Evolutionary conservation across 2,888 invertebrate species (phyloP).

Genomic region (Cremastobaeus sp.): DNA sequence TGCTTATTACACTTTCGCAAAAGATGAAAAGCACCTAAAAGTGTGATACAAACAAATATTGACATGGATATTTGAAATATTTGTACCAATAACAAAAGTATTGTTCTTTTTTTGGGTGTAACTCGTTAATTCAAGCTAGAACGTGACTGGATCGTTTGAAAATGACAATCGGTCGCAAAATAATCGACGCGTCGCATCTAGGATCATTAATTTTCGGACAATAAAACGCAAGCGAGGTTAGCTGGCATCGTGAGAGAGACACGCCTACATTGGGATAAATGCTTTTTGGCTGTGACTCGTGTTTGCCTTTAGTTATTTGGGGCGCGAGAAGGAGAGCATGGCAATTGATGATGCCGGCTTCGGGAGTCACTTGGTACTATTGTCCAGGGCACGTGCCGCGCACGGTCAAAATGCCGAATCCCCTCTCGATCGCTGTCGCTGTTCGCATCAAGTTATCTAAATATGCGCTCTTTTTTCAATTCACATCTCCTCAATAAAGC

Average conservation of each 20-base stretch:
- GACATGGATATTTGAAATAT: too few relatives aligned
- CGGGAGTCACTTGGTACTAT: slow-evolving; percentile 74
- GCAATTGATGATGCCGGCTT: slow-evolving; percentile 75
- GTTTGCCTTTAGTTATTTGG: slow-evolving; percentile 77
- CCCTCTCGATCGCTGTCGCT: background rate
- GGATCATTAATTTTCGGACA: slow-evolving; percentile 76
- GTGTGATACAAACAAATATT: too few relatives aligned
- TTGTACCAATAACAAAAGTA: too few relatives aligned
- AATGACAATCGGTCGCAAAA: slow-evolving; percentile 58
- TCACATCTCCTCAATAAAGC: slow-evolving; percentile 51
- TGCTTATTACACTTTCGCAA: too few relatives aligned
- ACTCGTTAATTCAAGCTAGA: slow-evolving; percentile 40
- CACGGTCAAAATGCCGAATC: slow-evolving; percentile 61
- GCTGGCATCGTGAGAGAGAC: slow-evolving; percentile 74
- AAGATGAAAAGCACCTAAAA: too few relatives aligned
- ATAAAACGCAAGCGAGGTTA: slow-evolving; percentile 69
- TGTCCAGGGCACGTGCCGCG: slow-evolving; percentile 75
- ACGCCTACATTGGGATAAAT: slow-evolving; percentile 72
- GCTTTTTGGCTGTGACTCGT: slow-evolving; percentile 73
- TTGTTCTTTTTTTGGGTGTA: too few relatives aligned
- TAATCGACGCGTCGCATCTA: slow-evolving; percentile 60
- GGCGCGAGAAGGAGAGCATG: slow-evolving; percentile 69
- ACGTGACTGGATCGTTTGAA: slow-evolving; percentile 52
- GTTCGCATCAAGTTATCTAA: too few relatives aligned
- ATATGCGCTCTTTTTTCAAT: slow-evolving; percentile 32